phyloP scores from a whole-genome alignment of 2,888 invertebrate species.

The Cephus pygmeus region DNA sequence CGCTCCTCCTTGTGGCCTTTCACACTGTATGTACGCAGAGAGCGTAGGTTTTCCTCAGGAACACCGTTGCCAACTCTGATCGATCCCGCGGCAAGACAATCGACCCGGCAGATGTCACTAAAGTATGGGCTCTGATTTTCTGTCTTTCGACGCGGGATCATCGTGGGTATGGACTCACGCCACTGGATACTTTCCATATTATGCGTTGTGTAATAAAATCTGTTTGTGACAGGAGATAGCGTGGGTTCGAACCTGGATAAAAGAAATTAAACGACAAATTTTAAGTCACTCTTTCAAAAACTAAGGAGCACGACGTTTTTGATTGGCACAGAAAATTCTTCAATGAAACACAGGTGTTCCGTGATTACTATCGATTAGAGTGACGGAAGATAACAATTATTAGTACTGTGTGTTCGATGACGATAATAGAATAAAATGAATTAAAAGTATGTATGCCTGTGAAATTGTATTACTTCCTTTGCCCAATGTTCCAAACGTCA shows the following conservation, averaged over 20 bases:
- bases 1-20: not conserved
- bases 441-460: not conserved
- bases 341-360: not conserved
- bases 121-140: not conserved
- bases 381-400: not conserved
- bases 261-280: not conserved
- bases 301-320: not conserved
- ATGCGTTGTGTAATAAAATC: not conserved
- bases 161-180: not conserved
- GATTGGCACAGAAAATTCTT: not conserved
- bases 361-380: not conserved
- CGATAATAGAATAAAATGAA: not conserved
- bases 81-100: not conserved
- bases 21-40: not conserved
- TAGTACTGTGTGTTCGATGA: not conserved
- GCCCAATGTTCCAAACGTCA: not conserved
- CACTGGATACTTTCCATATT: not conserved
- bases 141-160: not conserved
- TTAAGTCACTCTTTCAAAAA: not conserved
- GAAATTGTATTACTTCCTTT: not conserved
- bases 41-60: not conserved
- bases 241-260: not conserved
- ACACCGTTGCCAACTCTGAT: not conserved
- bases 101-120: not conserved
- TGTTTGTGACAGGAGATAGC: not conserved